Percentiles rank a stretch among this genome's conserved stretches.
phyloP scores from a whole-genome alignment of 2,888 invertebrate species.

The Agrochola lychnidis region DNA sequence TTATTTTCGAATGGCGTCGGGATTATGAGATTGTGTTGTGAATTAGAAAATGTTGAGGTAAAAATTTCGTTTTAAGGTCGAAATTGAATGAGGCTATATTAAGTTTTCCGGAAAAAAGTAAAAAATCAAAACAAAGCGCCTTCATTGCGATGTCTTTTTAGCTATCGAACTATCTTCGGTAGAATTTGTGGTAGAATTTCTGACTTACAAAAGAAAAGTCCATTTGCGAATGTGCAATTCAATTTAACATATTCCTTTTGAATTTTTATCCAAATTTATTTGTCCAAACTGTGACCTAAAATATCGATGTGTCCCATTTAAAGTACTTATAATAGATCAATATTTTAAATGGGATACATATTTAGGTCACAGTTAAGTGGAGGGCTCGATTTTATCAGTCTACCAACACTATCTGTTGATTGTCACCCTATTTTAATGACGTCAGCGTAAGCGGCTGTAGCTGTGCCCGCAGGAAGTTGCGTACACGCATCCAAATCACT shows the following conservation, averaged over 20 bases:
- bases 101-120: not conserved
- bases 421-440: conserved; percentile 66
- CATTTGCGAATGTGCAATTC: not conserved
- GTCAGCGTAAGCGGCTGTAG: conserved; percentile 40
- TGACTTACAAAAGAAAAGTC: not conserved
- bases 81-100: not conserved
- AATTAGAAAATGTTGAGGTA: conserved; percentile 14
- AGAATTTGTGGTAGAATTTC: not conserved
- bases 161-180: not conserved
- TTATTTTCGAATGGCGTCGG: conserved; percentile 54
- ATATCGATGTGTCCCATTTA: conserved; percentile 4
- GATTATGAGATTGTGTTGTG: conserved; percentile 14
- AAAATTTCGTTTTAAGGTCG: not conserved
- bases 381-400: conserved; percentile 25
- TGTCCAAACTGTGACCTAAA: conserved; percentile 1
- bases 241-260: not conserved
- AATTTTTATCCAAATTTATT: not conserved
- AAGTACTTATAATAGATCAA: conserved; percentile 2
- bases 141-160: not conserved
- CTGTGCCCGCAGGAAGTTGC: conserved; percentile 77
- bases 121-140: not conserved
- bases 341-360: conserved; percentile 38
- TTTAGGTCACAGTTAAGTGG: conserved; percentile 23
- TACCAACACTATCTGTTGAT: conserved; percentile 24
- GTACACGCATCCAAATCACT: conserved; percentile 72